A percentile compares a stretch with the other conserved stretches of the same genome.
Conservation (phyloP, 2,888 invertebrate species). For the Pseudolycoriella hygida region DNA sequence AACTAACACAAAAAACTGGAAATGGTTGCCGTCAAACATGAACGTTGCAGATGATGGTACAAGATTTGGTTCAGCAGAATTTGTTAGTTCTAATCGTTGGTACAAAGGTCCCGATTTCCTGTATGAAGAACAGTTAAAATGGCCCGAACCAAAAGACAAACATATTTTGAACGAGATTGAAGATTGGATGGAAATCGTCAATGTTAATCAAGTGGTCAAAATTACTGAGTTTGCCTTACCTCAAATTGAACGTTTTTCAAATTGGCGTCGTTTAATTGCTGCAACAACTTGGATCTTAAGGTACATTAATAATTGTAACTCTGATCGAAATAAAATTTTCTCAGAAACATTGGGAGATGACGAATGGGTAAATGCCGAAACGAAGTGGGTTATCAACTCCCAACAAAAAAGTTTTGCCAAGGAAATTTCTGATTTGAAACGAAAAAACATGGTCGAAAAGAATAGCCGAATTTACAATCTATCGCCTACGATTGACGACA, state of each 20-base stretch:
- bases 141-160: conserved; percentile 1
- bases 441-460: too few species aligned
- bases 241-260: background rate
- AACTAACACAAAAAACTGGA: conserved; percentile 12
- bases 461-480: conserved; percentile 4
- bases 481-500: conserved; percentile 4
- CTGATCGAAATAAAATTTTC: too few species aligned
- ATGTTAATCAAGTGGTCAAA: background rate
- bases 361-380: too few species aligned
- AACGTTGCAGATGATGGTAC: conserved; percentile 14
- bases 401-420: too few species aligned
- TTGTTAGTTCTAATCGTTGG: conserved; percentile 4
- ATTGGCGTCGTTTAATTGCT: background rate
- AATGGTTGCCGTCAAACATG: conserved; percentile 13
- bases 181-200: background rate
- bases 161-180: background rate
- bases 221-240: background rate
- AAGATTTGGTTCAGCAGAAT: conserved; percentile 1
- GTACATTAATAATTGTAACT: too few species aligned
- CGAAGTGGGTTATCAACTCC: too few species aligned
- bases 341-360: too few species aligned
- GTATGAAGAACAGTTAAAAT: background rate
- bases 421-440: too few species aligned
- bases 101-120: conserved; percentile 9
- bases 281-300: background rate